Conservation (phyloP, 2,888 invertebrate genomes). For the Drosophila kambysellisi region DNA sequence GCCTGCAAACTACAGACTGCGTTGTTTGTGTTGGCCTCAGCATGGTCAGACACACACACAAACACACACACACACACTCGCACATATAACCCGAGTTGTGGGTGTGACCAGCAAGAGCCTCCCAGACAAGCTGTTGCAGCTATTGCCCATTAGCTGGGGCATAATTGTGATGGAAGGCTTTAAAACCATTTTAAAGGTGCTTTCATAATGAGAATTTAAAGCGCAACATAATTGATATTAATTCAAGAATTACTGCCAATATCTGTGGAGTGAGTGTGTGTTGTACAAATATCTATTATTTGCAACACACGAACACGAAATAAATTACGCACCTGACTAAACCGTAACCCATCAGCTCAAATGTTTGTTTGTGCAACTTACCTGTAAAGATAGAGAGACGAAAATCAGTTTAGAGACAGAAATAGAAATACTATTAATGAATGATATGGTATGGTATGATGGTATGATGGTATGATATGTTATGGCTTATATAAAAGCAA, state of each 20-base stretch:
- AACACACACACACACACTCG: conserved; percentile 1
- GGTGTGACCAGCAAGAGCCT: conserved; percentile 2
- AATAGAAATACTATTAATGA: conserved; percentile 22
- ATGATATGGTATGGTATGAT: conserved; percentile 13
- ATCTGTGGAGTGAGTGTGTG: no score
- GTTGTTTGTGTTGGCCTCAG: conserved; percentile 6
- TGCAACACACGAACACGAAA: neutral
- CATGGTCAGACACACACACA: conserved; percentile 10
- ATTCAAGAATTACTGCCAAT: neutral
- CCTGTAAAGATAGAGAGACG: conserved; percentile 40
- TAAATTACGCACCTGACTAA: conserved; percentile 28
- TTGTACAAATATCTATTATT: neutral
- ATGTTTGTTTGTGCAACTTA: conserved; percentile 22
- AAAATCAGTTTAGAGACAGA: neutral
- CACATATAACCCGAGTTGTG: neutral
- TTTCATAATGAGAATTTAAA: conserved; percentile 23
- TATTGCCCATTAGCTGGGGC: conserved; percentile 17
- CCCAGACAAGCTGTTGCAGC: conserved; percentile 25
- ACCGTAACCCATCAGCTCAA: neutral
- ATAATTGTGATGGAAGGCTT: conserved; percentile 21
- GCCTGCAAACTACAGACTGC: neutral
- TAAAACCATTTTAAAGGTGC: conserved; percentile 5
- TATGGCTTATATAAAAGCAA: conserved; percentile 19
- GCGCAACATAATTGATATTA: conserved; percentile 16
- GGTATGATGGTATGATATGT: conserved; percentile 8